These are phyloP conservation scores for Pogonocichla stellata DNA, from an alignment of 2,113 vertebrate genomes.

Conservation along the genomic window DNA sequence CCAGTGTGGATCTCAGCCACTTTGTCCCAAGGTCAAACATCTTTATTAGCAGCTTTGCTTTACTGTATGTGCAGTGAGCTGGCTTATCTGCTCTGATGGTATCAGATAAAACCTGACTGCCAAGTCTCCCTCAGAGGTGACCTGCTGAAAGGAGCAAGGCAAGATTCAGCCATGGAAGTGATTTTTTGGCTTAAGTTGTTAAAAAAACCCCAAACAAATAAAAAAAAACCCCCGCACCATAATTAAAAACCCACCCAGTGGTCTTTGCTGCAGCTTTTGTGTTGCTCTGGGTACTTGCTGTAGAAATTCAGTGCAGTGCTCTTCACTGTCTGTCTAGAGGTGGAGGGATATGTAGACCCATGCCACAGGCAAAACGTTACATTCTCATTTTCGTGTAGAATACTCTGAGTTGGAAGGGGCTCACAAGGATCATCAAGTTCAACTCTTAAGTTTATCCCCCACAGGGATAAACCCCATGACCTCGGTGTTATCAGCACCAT, in stretches of 20 bases:
- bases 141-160: background rate
- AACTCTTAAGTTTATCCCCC: background rate
- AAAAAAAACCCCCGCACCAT: accelerated
- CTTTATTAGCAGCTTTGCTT: background rate
- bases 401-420: background rate
- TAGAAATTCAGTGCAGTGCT: background rate
- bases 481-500: background rate
- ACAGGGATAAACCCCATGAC: background rate
- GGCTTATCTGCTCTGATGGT: background rate
- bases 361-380: background rate
- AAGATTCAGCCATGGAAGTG: background rate
- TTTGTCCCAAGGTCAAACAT: background rate
- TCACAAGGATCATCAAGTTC: too few relatives aligned
- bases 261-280: background rate
- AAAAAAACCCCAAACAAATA: background rate
- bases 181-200: background rate
- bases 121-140: background rate
- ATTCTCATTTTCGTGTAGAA: background rate
- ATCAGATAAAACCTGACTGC: background rate
- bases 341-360: accelerated
- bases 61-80: background rate
- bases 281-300: background rate
- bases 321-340: background rate
- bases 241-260: background rate
- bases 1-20: background rate